Base-by-base conservation (phyloP, 2,797 vertebrate species). In the Rhabdophis nuchalis region DNA sequence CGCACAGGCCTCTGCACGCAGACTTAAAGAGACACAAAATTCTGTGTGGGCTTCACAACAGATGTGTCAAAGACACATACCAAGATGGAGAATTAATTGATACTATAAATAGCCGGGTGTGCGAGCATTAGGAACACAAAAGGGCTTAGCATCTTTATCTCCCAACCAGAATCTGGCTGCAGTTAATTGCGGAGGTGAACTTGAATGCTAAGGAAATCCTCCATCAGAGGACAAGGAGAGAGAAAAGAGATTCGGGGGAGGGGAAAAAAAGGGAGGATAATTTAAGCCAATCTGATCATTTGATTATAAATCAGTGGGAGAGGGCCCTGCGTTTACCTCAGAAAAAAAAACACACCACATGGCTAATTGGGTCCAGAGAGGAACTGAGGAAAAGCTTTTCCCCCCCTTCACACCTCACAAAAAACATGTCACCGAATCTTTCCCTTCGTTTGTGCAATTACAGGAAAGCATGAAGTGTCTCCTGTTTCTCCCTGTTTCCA, bases 281-380 rank as follows among this genome's bases (percentile, higher is more conserved):
- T 95, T 96, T 93, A 96, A 93, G 90, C 94, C 10, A 93, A 85
- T 92, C 53, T 96, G 95, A 96, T 96, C 95, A 96, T 96, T 97
- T 96, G 94, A 96, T 96, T 96, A 90, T 92, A 95, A 90, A 92
- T 92, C 94, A 77, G 50, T 90, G 94, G 95, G 93, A 95, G 41
- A 94, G 87, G 94, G 95, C 89, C 91, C 92, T 91, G 52, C 87
- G 90, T 96, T 93, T 91, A 92, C 82, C 88, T 95, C 95, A 91
- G 61, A 68, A 93, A 93, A 61, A 95, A 94, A 91, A 91, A 90
- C 87, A 91, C 92, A 90, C 87, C 88, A 90, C 54, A 92, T 85
- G 93, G 95, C 94, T 96, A 95, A 96, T 95, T 94, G 95, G 94
- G 94, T 95, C 94, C 27, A 4, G 90, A 95, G 94, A 96, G 95